These are phyloP conservation scores for Castor canadensis DNA, from an alignment of 2,113 vertebrate species.

Conservation along the genomic window DNA sequence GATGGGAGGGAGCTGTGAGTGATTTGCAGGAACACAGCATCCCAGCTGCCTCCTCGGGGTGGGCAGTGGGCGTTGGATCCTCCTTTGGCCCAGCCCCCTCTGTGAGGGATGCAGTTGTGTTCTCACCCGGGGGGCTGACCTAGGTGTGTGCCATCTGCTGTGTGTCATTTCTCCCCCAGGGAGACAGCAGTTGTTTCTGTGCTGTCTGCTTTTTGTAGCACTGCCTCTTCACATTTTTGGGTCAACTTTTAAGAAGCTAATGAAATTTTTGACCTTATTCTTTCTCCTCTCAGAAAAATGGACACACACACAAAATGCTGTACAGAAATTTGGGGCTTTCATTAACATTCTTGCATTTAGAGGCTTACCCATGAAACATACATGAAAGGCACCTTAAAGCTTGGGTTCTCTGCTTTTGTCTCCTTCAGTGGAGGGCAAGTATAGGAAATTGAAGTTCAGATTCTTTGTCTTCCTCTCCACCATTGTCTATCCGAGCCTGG, in stretches of 20 bases:
- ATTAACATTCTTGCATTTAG: neutral
- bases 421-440: neutral
- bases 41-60: neutral
- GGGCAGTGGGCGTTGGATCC: rapidly evolving
- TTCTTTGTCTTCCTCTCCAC: neutral
- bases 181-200: neutral
- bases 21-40: neutral
- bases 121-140: neutral
- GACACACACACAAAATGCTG: neutral
- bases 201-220: neutral
- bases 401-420: neutral
- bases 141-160: rapidly evolving
- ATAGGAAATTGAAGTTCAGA: neutral
- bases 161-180: neutral
- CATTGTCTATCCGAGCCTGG: neutral
- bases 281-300: neutral
- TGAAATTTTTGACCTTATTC: neutral
- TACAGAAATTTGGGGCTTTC: neutral
- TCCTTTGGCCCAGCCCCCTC: neutral
- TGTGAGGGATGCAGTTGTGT: neutral
- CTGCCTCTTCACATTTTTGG: neutral
- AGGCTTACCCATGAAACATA: rapidly evolving
- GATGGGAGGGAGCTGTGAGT: neutral
- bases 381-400: neutral
- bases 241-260: neutral